Base-by-base conservation (phyloP, 53 echinoderm and acorn worm species). In the Apostichopus leukothele region DNA sequence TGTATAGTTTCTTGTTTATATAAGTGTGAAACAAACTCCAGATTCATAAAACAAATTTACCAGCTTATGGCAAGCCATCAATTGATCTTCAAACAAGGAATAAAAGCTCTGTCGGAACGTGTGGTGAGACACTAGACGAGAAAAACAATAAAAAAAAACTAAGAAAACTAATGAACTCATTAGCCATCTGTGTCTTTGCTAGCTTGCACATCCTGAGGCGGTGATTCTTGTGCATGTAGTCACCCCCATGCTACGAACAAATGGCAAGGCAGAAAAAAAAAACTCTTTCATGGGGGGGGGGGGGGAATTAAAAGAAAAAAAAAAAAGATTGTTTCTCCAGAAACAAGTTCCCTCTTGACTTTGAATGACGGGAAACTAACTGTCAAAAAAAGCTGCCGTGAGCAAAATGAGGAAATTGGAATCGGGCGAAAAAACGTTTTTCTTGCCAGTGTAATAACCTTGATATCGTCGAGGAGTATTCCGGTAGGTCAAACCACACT, bases 391-490 rank as follows among this genome's bases (percentile, higher is more conserved):
- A 81, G 81, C 81, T 81, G 81, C 81, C 12, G 12, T 7, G 19
- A 57, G 14, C 81, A 81, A 81, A 54, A 54, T 81, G 81, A 81
- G 81, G 81, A 81, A 81, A 81, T 81, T 80, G 60, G 59, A 81
- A 81, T 57, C 55, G 60, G 52, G 59, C 22, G 5, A 81, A 81
- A 81, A 81, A 81, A 60, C 59, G 54, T 57, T 81, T 77, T 54
- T 81, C 81, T 81, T 21, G 59, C 59, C 55, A 55, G 81, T 81
- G 81, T 81, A 81, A 81, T 59, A 81, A 81, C 81, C 81, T 81
- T 81, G 81, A 81, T 59, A 54, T 54, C 54, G 16, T 19, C 18
- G 71, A 71, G 71, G 71, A 71, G 71, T 16, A 6, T 71, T 71
- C 71, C 20, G 71, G 71, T 71, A 71, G 71, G 71, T 71, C 71